Conservation (phyloP, 2,113 vertebrate genomes). For the Sinocyclocheilus grahami region DNA sequence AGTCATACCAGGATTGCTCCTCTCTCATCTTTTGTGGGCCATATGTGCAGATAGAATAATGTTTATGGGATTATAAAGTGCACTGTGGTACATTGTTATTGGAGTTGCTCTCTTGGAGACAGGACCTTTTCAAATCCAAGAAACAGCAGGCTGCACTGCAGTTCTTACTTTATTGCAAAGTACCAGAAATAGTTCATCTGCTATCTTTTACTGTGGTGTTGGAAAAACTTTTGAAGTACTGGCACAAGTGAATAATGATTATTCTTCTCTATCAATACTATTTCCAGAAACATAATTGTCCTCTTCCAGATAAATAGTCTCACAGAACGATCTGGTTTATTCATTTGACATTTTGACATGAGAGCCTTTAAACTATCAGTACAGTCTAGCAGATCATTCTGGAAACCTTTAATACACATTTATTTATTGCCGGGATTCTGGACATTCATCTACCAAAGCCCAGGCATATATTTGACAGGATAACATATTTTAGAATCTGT, state of each 20-base stretch:
- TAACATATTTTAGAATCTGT: too few species aligned
- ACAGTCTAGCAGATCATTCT: neutral
- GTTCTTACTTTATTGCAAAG: slow-evolving; percentile 51
- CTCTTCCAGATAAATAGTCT: slow-evolving; percentile 31
- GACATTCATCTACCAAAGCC: too few species aligned
- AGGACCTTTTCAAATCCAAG: slow-evolving; percentile 50
- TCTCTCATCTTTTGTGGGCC: slow-evolving; percentile 36
- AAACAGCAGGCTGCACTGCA: slow-evolving; percentile 54
- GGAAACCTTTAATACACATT: neutral
- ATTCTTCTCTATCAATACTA: slow-evolving; percentile 18
- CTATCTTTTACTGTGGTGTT: slow-evolving; percentile 41
- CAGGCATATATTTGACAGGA: too few species aligned
- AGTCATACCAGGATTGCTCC: slow-evolving; percentile 44
- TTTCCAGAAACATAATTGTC: slow-evolving; percentile 31
- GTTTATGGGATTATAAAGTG: slow-evolving; percentile 61
- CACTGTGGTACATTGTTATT: slow-evolving; percentile 49
- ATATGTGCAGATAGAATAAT: slow-evolving; percentile 56
- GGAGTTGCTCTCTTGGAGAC: slow-evolving; percentile 52
- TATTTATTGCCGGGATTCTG: neutral
- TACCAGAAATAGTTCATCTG: slow-evolving; percentile 47
- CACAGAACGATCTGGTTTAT: slow-evolving; percentile 16
- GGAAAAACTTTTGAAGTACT: slow-evolving; percentile 33
- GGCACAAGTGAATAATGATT: slow-evolving; percentile 27
- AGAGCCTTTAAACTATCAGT: slow-evolving; percentile 29
- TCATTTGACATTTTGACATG: neutral